Evolutionary conservation across 2,888 invertebrate species (phyloP).

Genomic region (Phyllotreta striolata): DNA sequence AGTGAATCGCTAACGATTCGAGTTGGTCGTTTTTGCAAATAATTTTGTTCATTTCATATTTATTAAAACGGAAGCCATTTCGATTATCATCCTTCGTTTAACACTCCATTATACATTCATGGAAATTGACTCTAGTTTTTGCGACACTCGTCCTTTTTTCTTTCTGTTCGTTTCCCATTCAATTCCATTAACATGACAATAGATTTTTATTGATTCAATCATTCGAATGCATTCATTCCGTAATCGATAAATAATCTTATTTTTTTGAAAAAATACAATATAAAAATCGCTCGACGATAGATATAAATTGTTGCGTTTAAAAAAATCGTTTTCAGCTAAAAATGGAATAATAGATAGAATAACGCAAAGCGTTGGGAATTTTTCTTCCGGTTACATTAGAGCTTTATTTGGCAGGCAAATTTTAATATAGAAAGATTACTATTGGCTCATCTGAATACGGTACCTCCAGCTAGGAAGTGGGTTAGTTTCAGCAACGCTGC

Average conservation of each 20-base stretch:
- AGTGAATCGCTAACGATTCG: constrained; percentile 17
- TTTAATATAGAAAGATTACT: constrained; percentile 30
- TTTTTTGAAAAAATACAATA: too few species aligned
- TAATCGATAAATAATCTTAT: too few species aligned
- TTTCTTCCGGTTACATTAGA: neutral
- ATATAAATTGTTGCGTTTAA: too few species aligned
- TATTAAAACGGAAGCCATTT: constrained; percentile 24
- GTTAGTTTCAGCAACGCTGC: constrained; percentile 57
- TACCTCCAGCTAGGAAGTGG: constrained; percentile 60
- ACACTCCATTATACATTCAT: constrained; percentile 23
- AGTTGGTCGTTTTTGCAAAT: constrained; percentile 18
- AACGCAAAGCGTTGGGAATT: too few species aligned
- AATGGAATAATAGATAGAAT: too few species aligned
- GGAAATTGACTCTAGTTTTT: constrained; percentile 22
- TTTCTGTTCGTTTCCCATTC: constrained; percentile 18
- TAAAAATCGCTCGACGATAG: too few species aligned
- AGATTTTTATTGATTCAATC: constrained; percentile 14
- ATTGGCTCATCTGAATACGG: constrained; percentile 52
- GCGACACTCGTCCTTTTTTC: neutral
- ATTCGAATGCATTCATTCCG: too few species aligned
- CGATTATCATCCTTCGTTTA: constrained; percentile 23
- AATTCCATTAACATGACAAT: constrained; percentile 15
- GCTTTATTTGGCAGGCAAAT: constrained; percentile 30
- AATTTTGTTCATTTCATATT: constrained; percentile 17
- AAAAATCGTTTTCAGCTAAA: too few species aligned